Conservation (phyloP, 64 coral and sea anemone genomes). For the Montipora efflorescens region DNA sequence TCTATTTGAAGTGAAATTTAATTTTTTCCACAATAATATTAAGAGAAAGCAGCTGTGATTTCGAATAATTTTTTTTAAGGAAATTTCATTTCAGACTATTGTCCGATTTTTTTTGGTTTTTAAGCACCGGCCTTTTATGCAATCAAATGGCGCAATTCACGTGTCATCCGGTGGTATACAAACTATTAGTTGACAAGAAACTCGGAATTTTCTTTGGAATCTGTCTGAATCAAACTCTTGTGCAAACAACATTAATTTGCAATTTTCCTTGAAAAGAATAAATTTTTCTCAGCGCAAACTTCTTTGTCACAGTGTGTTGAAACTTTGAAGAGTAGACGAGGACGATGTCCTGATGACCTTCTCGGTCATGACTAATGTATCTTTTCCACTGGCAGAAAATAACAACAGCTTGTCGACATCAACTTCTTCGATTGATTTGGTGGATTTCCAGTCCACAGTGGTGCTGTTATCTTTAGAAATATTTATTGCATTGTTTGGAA, state of each 20-base stretch:
- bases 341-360: too few species aligned
- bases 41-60: too few species aligned
- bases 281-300: background rate
- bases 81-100: background rate
- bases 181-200: slow-evolving; percentile 3
- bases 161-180: background rate
- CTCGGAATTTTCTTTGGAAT: background rate
- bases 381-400: background rate
- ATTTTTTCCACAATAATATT: too few species aligned
- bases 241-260: slow-evolving; percentile 39
- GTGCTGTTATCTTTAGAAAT: slow-evolving; percentile 55
- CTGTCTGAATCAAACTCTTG: background rate
- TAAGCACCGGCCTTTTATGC: background rate
- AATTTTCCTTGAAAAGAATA: background rate
- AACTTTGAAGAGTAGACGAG: too few species aligned
- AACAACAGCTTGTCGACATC: background rate
- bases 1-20: too few species aligned
- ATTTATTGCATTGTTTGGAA: slow-evolving; percentile 71
- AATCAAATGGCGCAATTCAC: background rate
- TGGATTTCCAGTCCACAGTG: slow-evolving; percentile 1
- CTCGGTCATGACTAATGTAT: background rate
- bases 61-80: too few species aligned
- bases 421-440: background rate
- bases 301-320: background rate
- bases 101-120: background rate